phyloP scores from a whole-genome alignment of 2,113 vertebrate species.

The Otis tarda region DNA sequence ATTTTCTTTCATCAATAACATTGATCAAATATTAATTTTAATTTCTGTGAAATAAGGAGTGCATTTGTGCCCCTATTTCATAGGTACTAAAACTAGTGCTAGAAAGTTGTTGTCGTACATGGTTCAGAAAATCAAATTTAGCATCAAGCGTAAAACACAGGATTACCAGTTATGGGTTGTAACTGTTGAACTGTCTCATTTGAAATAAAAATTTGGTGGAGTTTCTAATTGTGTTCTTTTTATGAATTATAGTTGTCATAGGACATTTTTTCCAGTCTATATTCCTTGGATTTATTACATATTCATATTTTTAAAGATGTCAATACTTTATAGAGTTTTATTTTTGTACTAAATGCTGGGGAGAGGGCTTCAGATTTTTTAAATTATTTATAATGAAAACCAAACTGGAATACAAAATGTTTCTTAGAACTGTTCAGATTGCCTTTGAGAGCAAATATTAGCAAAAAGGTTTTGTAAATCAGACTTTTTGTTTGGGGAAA shows the following conservation, averaged over 20 bases:
- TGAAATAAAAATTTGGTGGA: neutral
- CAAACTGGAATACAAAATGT: neutral
- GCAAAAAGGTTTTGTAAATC: neutral
- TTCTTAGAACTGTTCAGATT: neutral
- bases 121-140: neutral
- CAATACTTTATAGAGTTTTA: neutral
- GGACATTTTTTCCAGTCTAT: neutral
- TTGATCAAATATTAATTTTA: neutral
- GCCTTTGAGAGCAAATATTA: neutral
- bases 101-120: neutral
- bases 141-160: neutral
- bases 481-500: neutral
- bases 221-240: neutral
- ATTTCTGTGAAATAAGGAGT: neutral
- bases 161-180: neutral
- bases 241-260: neutral
- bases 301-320: neutral
- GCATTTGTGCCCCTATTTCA: neutral
- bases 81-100: neutral
- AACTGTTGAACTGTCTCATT: neutral
- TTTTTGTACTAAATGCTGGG: neutral
- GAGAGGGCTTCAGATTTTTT: neutral
- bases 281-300: neutral
- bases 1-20: neutral
- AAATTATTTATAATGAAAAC: neutral